Evolutionary conservation across 2,113 vertebrate species (phyloP).

Genomic region (Cyanocitta stelleri): DNA sequence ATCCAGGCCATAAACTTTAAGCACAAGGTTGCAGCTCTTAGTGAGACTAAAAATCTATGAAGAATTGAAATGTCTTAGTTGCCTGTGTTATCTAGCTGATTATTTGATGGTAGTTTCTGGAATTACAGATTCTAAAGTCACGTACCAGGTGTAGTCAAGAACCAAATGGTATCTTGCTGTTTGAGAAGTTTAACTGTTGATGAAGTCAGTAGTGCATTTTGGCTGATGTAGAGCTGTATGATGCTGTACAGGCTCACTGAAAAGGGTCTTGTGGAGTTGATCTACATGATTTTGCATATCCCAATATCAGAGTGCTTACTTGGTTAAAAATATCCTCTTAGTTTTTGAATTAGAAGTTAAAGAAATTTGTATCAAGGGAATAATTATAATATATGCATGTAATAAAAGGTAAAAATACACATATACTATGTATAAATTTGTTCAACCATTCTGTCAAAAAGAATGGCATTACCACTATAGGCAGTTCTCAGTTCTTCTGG

Average conservation of each 20-base stretch:
- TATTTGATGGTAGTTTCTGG: not conserved
- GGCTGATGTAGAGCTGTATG: not conserved
- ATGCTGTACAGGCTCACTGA: not conserved
- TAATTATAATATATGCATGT: not conserved
- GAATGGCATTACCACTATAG: not conserved
- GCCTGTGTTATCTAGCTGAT: not conserved
- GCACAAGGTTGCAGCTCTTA: not conserved
- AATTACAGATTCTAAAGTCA: not conserved
- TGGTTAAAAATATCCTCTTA: not conserved
- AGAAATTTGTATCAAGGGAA: not conserved
- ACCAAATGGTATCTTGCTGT: not conserved
- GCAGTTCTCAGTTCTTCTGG: not conserved
- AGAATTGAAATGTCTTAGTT: not conserved
- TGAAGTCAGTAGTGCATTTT: not conserved
- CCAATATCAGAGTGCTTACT: not conserved
- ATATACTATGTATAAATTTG: not conserved
- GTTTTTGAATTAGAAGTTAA: not conserved
- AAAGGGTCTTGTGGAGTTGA: not conserved
- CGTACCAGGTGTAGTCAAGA: not conserved
- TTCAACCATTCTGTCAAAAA: not conserved
- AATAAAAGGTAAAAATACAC: not conserved
- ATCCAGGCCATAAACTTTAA: not conserved
- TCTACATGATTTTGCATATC: not conserved
- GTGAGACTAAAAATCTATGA: not conserved
- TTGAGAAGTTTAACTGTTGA: not conserved